These are phyloP conservation scores for Dendroctonus valens DNA, from an alignment of 1,140 invertebrate genomes.

Conservation along the genomic window DNA sequence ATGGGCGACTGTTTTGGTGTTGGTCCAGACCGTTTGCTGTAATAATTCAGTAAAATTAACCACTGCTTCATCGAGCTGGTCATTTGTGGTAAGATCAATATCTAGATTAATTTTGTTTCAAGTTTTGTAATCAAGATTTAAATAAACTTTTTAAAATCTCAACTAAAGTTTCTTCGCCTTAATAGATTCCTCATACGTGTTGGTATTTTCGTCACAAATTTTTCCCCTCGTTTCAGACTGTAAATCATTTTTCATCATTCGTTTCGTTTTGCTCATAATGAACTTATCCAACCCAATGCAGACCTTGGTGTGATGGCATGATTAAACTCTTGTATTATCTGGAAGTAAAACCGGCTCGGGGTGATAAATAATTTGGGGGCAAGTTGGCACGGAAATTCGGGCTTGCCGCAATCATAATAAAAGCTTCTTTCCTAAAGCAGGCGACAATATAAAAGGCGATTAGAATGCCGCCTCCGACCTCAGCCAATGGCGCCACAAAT, in stretches of 20 bases:
- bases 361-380: constrained; percentile 25
- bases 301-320: not conserved
- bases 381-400: constrained; percentile 21
- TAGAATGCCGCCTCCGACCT: constrained; percentile 30
- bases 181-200: no score
- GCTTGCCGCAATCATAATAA: constrained; percentile 28
- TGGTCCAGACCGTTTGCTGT: no score
- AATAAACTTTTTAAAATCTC: no score
- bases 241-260: not conserved
- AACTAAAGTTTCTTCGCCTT: not conserved
- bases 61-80: no score
- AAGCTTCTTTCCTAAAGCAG: constrained; percentile 24
- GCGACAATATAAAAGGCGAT: constrained; percentile 28
- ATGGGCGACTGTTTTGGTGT: no score
- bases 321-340: constrained; percentile 19
- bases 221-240: not conserved
- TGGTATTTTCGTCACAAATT: no score
- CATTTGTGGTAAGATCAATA: no score
- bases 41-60: no score
- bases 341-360: constrained; percentile 11
- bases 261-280: not conserved
- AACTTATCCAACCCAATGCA: not conserved
- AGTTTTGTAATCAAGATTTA: no score
- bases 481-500: constrained; percentile 29
- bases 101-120: no score